These are phyloP conservation scores for Lasiurus borealis DNA, from an alignment of 2,113 vertebrate genomes.

Conservation along the genomic window DNA sequence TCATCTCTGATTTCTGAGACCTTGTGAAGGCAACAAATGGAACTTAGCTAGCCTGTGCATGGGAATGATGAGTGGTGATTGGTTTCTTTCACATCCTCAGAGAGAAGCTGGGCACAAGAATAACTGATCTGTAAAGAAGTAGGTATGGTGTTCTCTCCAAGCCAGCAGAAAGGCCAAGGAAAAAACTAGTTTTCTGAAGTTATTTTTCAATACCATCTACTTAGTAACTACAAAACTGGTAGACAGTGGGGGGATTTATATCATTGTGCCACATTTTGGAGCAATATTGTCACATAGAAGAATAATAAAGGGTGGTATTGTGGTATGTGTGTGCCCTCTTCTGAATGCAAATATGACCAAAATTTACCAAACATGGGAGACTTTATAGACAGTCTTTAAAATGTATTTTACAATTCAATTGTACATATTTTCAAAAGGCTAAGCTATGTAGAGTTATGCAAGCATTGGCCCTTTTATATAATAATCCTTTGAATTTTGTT, in stretches of 20 bases:
- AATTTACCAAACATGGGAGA: neutral
- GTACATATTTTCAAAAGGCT: neutral
- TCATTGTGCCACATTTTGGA: constrained; percentile 61
- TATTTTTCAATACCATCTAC: constrained; percentile 87
- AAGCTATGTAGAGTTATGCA: neutral
- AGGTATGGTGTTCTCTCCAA: constrained; percentile 85
- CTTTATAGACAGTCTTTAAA: neutral
- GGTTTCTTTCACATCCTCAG: constrained; percentile 85
- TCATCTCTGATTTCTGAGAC: constrained; percentile 89
- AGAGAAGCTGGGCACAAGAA: constrained; percentile 88
- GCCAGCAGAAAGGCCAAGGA: constrained; percentile 90
- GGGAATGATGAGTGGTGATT: constrained; percentile 91
- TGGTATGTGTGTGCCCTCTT: neutral
- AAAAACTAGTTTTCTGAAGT: constrained; percentile 88
- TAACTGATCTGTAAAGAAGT: constrained; percentile 96
- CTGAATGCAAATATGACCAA: neutral
- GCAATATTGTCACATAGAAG: constrained; percentile 57
- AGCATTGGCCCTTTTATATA: neutral
- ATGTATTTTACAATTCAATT: neutral
- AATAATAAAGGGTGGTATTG: constrained; percentile 29
- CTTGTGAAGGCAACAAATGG: constrained; percentile 86
- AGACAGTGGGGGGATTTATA: constrained; percentile 82
- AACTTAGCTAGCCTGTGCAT: constrained; percentile 85
- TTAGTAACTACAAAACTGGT: constrained; percentile 85
- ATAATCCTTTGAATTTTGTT: constrained; percentile 29